Conservation (phyloP, 30 jellyfish, hydroid and myxozoan species). For the Morbakka virulenta region DNA sequence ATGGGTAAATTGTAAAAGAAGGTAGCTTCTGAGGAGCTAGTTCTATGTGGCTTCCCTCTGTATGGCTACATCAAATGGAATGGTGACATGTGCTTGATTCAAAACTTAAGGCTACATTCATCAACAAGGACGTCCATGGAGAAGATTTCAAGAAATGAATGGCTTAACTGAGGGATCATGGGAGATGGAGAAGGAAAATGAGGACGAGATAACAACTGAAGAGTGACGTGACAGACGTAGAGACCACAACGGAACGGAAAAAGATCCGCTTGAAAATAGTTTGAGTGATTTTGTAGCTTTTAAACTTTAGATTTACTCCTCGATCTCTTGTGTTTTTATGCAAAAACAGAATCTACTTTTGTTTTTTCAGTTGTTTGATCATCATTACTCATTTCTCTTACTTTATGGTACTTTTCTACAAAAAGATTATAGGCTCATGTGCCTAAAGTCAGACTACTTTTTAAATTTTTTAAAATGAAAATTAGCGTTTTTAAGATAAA, state of each 20-base stretch:
- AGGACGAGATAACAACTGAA: neutral
- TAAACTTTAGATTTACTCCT: no score
- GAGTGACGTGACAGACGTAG: neutral
- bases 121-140: neutral
- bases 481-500: neutral
- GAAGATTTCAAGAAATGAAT: no score
- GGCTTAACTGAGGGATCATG: neutral
- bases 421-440: neutral
- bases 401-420: neutral
- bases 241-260: neutral
- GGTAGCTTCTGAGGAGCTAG: neutral
- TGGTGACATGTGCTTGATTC: neutral
- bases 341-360: neutral
- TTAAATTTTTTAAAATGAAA: no score
- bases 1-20: neutral
- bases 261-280: no score
- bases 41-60: neutral
- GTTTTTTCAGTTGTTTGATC: neutral
- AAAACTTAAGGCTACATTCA: neutral
- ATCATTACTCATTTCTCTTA: neutral
- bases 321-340: no score
- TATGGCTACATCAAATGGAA: neutral
- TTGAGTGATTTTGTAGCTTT: neutral
- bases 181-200: neutral
- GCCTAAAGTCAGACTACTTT: neutral